Evolutionary conservation across 2,888 invertebrate genomes (phyloP).

Genomic region (Sinodicranocentrus sp.): DNA sequence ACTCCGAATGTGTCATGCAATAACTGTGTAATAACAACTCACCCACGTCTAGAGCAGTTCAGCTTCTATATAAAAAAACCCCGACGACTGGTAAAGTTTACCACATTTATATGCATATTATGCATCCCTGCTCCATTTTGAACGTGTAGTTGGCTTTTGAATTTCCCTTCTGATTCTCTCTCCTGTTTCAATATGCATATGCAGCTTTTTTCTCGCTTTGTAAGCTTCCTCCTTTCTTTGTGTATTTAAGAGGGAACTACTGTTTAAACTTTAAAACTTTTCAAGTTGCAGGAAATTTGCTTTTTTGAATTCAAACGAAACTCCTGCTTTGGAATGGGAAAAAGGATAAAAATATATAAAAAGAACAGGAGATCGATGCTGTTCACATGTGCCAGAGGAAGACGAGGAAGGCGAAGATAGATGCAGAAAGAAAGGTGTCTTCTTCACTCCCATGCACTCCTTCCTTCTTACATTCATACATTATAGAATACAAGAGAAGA

Average conservation of each 20-base stretch:
- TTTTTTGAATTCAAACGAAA: conserved; percentile 33
- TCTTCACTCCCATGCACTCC: background rate
- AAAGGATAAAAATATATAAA: no score
- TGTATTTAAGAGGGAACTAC: conserved; percentile 8
- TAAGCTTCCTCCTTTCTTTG: conserved; percentile 9
- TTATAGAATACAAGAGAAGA: background rate
- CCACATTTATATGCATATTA: conserved; percentile 25
- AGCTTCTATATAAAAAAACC: no score
- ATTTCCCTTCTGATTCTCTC: background rate
- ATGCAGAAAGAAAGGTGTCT: conserved; percentile 43
- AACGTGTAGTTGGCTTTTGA: background rate
- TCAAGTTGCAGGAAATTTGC: conserved; percentile 36
- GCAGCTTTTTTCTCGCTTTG: conserved; percentile 4
- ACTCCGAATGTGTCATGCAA: background rate
- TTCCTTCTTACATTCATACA: background rate
- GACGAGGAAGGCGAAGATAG: conserved; percentile 1
- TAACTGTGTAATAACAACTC: conserved; percentile 2
- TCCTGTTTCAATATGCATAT: conserved; percentile 5
- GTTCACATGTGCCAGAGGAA: conserved; percentile 17
- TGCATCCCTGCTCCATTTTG: background rate
- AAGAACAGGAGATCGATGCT: conserved; percentile 38
- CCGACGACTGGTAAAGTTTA: background rate
- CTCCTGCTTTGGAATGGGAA: conserved; percentile 13
- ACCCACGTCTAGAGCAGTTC: no score
- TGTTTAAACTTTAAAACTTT: conserved; percentile 52